Evolutionary conservation across 2,113 vertebrate species (phyloP), one percentile per base, ranked within the genome.

Genomic region (Lichenostomus cassidix): DNA sequence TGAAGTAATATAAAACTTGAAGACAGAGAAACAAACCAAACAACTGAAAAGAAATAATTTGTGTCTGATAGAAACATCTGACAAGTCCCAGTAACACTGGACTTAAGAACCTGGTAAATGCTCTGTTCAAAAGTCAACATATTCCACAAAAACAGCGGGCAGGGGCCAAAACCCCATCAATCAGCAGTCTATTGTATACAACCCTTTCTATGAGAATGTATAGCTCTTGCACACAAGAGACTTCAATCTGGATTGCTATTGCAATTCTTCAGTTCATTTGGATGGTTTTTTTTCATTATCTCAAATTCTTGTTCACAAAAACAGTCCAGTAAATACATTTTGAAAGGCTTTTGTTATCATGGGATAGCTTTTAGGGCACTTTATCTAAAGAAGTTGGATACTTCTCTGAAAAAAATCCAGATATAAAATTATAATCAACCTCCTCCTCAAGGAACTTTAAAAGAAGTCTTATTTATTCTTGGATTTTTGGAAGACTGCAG

Each of bases 391-490:
- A 94, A 96, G 53, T 73, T 71, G 78, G 42, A 47, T 95, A 89
- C 82, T 85, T 96, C 49, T 93, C 70, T 46, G n/a, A 55, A 92
- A 81, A 95, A 92, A 60, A 62, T n/a, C 27, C 6, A 95, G 82
- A 96, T 71, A 90, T 89, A 90, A 95, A 91, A 95, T 92, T 90
- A 97, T 92, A 90, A 91, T 92, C 92, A 95, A 64, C 87, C 92
- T 97, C 97, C 89, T 94, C 92, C 89, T 96, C 95, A 84, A 96
- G 92, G 87, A 49, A 92, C 80, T 97, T 96, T 58, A 97, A 96
- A 77, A 97, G 90, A 94, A 94, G 77, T 59, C 91, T 95, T 97
- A 97, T 96, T 97, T 97, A 97, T 97, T 97, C 73, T 44, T 95
- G 89, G 95, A 90, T 95, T 96, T 96, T 83, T 94, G 88, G 42